Conservation (phyloP, 2,113 vertebrate species). For the Malurus alboscapulatus region DNA sequence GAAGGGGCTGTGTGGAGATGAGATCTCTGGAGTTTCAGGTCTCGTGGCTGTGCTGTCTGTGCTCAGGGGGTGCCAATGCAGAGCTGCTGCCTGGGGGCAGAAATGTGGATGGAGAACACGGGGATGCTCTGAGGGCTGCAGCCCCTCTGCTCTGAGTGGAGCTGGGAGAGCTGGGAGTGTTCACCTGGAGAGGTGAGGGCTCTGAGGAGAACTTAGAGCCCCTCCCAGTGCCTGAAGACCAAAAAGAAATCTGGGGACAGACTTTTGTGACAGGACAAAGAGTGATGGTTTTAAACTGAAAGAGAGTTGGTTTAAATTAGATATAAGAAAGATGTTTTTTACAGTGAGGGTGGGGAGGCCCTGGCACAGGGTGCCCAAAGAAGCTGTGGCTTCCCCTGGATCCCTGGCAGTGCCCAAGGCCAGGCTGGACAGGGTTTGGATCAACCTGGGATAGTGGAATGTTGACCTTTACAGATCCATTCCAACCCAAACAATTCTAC, state of each 20-base stretch:
- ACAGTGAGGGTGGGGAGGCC: rapidly evolving
- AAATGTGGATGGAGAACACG: rapidly evolving
- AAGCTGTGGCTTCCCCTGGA: background rate
- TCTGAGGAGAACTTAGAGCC: background rate
- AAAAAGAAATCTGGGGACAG: background rate
- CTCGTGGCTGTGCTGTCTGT: background rate
- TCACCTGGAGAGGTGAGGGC: background rate
- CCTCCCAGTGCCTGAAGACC: background rate
- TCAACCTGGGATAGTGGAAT: rapidly evolving
- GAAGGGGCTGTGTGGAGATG: background rate
- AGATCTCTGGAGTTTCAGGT: background rate
- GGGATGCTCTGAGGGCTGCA: background rate
- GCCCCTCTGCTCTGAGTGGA: background rate
- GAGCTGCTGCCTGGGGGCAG: background rate
- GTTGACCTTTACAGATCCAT: background rate
- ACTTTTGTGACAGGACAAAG: too few relatives aligned
- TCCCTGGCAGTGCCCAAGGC: rapidly evolving
- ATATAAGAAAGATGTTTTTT: background rate
- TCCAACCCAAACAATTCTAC: background rate
- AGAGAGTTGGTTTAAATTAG: background rate
- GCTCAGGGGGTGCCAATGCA: background rate
- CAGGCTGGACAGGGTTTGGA: rapidly evolving
- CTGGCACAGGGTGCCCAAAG: background rate
- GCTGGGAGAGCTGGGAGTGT: background rate
- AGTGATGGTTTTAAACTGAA: background rate